These are phyloP conservation scores for Smutsia temminckii DNA, from an alignment of 2,797 vertebrate genomes.

Conservation along the genomic window DNA sequence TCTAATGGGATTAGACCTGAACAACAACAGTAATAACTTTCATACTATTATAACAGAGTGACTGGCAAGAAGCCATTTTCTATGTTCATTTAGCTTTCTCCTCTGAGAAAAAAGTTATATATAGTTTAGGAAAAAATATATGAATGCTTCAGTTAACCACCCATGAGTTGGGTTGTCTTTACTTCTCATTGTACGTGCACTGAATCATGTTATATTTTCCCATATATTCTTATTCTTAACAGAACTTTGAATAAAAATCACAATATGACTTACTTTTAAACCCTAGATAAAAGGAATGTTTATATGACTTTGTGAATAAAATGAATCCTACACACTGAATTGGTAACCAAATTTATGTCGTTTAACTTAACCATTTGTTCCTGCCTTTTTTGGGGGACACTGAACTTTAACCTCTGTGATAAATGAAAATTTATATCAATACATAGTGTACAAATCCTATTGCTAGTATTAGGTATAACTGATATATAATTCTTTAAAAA, in stretches of 20 bases:
- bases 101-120: neutral
- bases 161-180: neutral
- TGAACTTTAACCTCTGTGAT: neutral
- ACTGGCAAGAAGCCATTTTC: constrained; percentile 5
- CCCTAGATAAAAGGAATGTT: neutral
- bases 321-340: neutral
- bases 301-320: neutral
- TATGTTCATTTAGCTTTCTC: constrained; percentile 35
- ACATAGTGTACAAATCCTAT: neutral
- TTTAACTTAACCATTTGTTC: neutral
- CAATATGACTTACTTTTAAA: constrained; percentile 29
- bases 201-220: neutral
- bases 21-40: constrained; percentile 25
- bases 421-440: neutral
- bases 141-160: neutral
- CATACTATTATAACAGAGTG: neutral
- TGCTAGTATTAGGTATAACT: neutral
- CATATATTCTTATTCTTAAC: neutral
- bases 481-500: neutral
- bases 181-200: constrained; percentile 5
- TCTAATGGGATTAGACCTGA: neutral
- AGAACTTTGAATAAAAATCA: constrained; percentile 41
- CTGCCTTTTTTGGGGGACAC: neutral
- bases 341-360: neutral
- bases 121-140: neutral